Evolutionary conservation across 1,140 invertebrate species (phyloP).

Genomic region (Ips nitidus): DNA sequence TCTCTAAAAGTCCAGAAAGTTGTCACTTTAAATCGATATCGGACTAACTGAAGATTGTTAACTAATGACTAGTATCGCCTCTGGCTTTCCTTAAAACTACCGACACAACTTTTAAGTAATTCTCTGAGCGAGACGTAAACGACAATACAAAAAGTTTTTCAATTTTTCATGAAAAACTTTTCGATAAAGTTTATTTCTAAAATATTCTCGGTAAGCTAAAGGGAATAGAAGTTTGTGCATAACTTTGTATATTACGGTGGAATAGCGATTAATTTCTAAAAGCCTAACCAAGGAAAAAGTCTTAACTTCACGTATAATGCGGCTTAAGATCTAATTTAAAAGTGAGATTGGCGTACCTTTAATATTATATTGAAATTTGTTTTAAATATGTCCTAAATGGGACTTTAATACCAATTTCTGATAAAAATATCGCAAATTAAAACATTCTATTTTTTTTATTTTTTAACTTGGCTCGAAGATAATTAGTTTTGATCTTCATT

Average conservation of each 20-base stretch:
- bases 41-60: background rate
- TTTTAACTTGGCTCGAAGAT: too few relatives aligned
- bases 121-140: conserved; percentile 9
- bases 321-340: conserved; percentile 8
- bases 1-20: background rate
- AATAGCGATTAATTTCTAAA: conserved; percentile 10
- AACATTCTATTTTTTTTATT: too few relatives aligned
- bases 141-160: conserved; percentile 20
- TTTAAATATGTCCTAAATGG: background rate
- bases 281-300: conserved; percentile 6
- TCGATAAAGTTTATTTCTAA: conserved; percentile 19
- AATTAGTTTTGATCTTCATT: too few relatives aligned
- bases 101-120: background rate
- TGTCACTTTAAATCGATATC: background rate
- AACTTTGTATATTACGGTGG: conserved; percentile 9
- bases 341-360: background rate
- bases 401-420: background rate
- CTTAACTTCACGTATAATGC: background rate
- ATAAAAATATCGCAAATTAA: too few relatives aligned
- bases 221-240: conserved; percentile 21
- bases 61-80: background rate
- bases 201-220: conserved; percentile 10
- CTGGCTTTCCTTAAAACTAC: background rate
- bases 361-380: conserved; percentile 1
- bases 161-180: conserved; percentile 19